A percentile compares a stretch with the other conserved stretches of the same genome.
Conservation (phyloP, 2,113 vertebrate species). For the Alligator mississippiensis region DNA sequence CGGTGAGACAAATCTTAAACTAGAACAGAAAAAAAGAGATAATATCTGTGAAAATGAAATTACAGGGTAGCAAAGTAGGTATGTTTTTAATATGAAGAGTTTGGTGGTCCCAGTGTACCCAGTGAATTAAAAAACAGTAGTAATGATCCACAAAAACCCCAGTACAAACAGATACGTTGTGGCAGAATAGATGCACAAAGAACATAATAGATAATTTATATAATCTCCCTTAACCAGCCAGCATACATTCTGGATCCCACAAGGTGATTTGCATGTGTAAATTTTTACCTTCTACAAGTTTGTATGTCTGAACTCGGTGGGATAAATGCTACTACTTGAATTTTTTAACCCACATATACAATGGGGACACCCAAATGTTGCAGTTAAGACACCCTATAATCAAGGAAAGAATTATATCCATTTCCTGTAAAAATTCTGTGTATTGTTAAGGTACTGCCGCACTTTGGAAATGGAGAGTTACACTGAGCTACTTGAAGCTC, state of each 20-base stretch:
- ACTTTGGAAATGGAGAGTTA: not conserved
- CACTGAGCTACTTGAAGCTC: not conserved
- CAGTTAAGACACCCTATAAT: not conserved
- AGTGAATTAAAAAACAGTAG: too few species aligned
- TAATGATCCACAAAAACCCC: not conserved
- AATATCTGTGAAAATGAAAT: too few species aligned
- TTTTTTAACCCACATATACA: fast-evolving
- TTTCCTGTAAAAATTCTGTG: not conserved
- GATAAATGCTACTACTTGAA: not conserved
- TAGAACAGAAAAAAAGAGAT: too few species aligned
- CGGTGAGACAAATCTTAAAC: too few species aligned
- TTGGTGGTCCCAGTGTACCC: too few species aligned
- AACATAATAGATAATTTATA: constrained; percentile 46
- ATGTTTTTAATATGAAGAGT: too few species aligned
- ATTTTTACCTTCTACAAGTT: not conserved
- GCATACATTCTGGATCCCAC: constrained; percentile 2
- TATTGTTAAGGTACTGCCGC: not conserved
- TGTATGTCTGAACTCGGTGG: not conserved
- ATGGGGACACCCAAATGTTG: not conserved
- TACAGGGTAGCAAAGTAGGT: too few species aligned
- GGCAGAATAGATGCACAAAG: constrained; percentile 55
- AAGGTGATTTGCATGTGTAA: not conserved
- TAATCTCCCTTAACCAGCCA: constrained; percentile 3
- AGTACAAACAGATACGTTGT: constrained; percentile 26
- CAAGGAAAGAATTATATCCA: not conserved